phyloP scores from a whole-genome alignment of 2,888 invertebrate genomes.

The Acronicta psi region DNA sequence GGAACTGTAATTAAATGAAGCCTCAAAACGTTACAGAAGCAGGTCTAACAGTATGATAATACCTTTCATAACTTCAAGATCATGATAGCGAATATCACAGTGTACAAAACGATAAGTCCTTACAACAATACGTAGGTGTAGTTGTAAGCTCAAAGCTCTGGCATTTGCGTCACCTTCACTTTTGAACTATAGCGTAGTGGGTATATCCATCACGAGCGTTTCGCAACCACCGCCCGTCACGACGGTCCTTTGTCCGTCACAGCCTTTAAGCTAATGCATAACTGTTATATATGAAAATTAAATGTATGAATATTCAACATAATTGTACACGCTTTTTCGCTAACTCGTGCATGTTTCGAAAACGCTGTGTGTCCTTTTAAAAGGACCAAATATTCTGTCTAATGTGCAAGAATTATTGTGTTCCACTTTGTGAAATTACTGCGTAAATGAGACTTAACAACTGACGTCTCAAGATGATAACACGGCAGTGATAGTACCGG shows the following conservation, averaged over 20 bases:
- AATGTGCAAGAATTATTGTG: too few relatives aligned
- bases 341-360: neutral
- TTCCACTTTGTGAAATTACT: too few relatives aligned
- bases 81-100: neutral
- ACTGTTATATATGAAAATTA: conserved; percentile 31
- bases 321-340: conserved; percentile 6
- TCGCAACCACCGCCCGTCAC: conserved; percentile 34
- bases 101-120: conserved; percentile 1
- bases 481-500: too few relatives aligned
- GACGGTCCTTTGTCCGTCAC: conserved; percentile 44
- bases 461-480: too few relatives aligned
- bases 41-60: too few relatives aligned
- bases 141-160: conserved; percentile 45
- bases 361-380: neutral
- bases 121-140: conserved; percentile 25
- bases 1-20: too few relatives aligned
- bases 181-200: conserved; percentile 66
- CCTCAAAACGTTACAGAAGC: too few relatives aligned
- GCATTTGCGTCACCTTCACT: conserved; percentile 77
- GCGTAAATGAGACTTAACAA: too few relatives aligned
- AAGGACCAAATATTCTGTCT: neutral
- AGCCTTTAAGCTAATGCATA: conserved; percentile 7
- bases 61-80: neutral
- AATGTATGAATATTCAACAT: conserved; percentile 39
- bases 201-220: conserved; percentile 42